These are phyloP conservation scores for Homarus gammarus DNA, from an alignment of 2,888 invertebrate genomes.

Conservation along the genomic window DNA sequence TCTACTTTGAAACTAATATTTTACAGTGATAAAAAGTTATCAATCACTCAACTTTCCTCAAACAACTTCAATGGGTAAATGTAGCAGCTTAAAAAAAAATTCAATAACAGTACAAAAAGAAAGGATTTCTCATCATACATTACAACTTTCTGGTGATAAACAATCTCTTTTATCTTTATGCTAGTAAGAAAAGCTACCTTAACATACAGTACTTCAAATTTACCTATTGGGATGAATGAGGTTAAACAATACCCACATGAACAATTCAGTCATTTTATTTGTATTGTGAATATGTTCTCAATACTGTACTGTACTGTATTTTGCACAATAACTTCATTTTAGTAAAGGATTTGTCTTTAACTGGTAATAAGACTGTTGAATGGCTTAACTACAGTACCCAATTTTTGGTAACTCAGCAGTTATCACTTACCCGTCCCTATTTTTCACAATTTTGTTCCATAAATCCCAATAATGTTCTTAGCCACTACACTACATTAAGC, in stretches of 20 bases:
- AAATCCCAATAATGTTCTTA: neutral
- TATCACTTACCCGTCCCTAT: neutral
- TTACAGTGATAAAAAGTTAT: too few relatives aligned
- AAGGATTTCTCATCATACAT: too few relatives aligned
- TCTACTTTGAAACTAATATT: too few relatives aligned
- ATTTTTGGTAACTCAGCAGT: neutral
- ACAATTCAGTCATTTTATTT: neutral
- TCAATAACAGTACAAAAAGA: too few relatives aligned
- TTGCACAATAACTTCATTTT: neutral
- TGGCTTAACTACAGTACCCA: neutral
- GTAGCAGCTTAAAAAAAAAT: too few relatives aligned
- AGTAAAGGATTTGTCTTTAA: neutral
- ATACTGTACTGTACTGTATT: neutral
- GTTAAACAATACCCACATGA: neutral
- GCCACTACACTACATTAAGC: neutral
- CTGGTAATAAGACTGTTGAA: neutral
- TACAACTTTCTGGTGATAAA: too few relatives aligned
- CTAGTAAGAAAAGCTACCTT: neutral
- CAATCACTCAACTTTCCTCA: too few relatives aligned
- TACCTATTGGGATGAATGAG: neutral
- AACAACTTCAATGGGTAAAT: too few relatives aligned
- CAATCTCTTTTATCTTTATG: neutral
- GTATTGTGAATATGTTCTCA: neutral
- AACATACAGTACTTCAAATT: too few relatives aligned
- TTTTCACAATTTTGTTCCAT: neutral